Conservation (phyloP, 2,888 invertebrate species). For the Peribatodes rhomboidaria region DNA sequence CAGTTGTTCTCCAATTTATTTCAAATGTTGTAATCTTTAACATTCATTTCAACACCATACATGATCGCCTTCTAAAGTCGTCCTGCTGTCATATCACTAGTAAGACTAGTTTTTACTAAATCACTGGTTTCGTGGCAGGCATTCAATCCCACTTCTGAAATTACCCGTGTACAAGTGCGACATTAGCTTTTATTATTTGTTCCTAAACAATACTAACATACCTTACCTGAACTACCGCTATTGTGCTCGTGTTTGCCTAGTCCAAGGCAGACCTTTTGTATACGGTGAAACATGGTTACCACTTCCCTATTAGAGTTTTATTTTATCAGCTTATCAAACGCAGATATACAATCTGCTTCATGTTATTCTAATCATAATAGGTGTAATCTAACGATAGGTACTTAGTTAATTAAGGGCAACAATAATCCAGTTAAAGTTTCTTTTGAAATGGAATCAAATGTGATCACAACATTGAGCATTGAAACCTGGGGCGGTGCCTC, state of each 20-base stretch:
- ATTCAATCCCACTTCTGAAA: neutral
- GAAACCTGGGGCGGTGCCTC: neutral
- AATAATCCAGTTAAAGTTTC: slow-evolving; percentile 6
- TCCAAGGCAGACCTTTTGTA: slow-evolving; percentile 9
- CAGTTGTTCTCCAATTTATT: too few species aligned
- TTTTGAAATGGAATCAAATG: neutral
- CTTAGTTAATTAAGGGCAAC: slow-evolving; percentile 2
- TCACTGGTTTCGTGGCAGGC: neutral
- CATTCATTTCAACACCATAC: too few species aligned
- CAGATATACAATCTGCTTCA: slow-evolving; percentile 5
- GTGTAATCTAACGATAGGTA: neutral
- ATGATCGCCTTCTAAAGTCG: too few species aligned
- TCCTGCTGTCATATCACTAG: neutral
- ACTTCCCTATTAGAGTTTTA: slow-evolving; percentile 13
- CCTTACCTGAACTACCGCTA: neutral
- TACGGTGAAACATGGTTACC: slow-evolving; percentile 9
- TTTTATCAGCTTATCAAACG: slow-evolving; percentile 13
- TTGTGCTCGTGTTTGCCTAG: neutral
- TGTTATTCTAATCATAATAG: too few species aligned
- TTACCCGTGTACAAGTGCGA: neutral
- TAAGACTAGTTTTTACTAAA: neutral
- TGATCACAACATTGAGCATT: neutral
- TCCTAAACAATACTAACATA: neutral
- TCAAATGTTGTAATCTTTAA: too few species aligned
- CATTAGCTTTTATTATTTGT: neutral